Evolutionary conservation across 2,113 vertebrate species (phyloP).

Genomic region (Lamprologus lemairii): DNA sequence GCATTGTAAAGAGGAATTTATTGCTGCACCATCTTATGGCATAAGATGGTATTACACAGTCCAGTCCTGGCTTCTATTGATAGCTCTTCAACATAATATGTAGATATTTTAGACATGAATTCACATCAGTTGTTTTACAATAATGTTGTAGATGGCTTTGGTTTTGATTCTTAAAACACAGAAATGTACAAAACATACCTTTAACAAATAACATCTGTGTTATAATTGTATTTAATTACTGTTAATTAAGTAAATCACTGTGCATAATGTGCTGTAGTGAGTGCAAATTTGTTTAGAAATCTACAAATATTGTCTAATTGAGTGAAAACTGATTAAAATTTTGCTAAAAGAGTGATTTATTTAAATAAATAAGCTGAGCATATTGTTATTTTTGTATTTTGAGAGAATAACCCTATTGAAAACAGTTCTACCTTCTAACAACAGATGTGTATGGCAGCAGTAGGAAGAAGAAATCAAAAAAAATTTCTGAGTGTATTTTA

Average conservation of each 20-base stretch:
- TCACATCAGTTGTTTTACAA: neutral
- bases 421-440: neutral
- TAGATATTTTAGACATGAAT: neutral
- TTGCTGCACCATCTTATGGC: no score
- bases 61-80: neutral
- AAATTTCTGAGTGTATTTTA: neutral
- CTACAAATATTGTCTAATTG: neutral
- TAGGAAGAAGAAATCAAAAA: neutral
- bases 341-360: neutral
- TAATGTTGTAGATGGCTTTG: neutral
- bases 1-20: neutral
- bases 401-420: neutral
- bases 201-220: neutral
- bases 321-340: neutral
- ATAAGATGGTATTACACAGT: neutral
- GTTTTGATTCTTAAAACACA: neutral
- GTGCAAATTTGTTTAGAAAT: neutral
- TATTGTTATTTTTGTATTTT: neutral
- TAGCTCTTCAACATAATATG: neutral
- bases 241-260: neutral
- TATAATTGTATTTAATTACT: neutral
- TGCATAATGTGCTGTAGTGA: neutral
- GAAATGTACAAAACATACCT: neutral
- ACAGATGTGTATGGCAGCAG: neutral
- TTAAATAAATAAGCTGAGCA: neutral